These are phyloP conservation scores for Vanacampus margaritifer DNA, from an alignment of 2,113 vertebrate species.

Conservation along the genomic window DNA sequence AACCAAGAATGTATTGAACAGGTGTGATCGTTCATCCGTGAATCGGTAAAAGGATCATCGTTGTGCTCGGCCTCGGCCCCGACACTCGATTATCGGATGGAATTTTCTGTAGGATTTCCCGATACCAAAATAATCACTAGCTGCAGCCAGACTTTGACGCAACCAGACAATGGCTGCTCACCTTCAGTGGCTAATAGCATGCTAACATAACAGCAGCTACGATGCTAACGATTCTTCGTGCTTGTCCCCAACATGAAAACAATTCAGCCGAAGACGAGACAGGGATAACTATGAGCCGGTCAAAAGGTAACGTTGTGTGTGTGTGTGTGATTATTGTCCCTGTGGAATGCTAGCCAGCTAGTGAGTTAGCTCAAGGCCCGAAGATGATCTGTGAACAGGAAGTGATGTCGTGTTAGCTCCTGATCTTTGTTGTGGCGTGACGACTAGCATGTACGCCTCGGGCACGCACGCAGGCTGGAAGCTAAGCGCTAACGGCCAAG, in stretches of 20 bases:
- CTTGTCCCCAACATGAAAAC: conserved; percentile 26
- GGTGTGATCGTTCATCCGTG: too few species aligned
- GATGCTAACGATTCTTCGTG: conserved; percentile 20
- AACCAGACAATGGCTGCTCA: not conserved
- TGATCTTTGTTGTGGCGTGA: not conserved
- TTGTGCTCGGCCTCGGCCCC: too few species aligned
- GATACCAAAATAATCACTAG: too few species aligned
- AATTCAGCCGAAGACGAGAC: conserved; percentile 65
- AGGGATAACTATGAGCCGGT: conserved; percentile 70
- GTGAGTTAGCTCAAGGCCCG: conserved; percentile 1
- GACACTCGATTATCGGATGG: too few species aligned
- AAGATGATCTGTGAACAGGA: not conserved
- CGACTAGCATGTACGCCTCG: not conserved
- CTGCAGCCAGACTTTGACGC: too few species aligned
- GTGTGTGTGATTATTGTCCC: conserved; percentile 16
- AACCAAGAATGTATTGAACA: too few species aligned
- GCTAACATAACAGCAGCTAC: conserved; percentile 10
- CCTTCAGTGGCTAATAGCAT: conserved; percentile 5
- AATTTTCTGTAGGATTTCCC: too few species aligned
- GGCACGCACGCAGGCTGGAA: not conserved
- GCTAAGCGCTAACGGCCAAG: conserved; percentile 1
- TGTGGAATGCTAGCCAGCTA: conserved; percentile 43
- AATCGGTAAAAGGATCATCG: too few species aligned
- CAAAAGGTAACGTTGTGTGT: conserved; percentile 55
- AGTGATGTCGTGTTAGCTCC: conserved; percentile 12